phyloP scores from a whole-genome alignment of 2,113 vertebrate genomes.

The Scolopax mira region DNA sequence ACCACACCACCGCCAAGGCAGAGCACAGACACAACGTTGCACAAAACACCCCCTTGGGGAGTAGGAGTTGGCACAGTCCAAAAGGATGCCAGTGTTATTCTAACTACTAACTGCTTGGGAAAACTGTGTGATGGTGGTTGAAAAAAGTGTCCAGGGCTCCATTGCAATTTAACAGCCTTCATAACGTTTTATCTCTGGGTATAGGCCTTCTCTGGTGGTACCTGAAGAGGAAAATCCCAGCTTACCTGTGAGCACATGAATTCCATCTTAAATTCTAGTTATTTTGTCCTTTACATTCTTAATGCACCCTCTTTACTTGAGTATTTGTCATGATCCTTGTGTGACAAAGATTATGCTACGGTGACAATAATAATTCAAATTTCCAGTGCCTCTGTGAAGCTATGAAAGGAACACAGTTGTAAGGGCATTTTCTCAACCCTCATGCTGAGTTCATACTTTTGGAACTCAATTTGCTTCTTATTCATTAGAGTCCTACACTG shows the following conservation, averaged over 20 bases:
- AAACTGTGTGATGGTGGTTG: neutral
- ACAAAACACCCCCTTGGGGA: neutral
- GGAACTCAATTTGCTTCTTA: neutral
- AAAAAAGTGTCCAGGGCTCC: neutral
- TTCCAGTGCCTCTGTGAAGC: neutral
- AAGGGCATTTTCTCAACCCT: neutral
- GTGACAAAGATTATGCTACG: neutral
- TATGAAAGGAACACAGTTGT: neutral
- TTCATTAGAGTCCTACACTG: neutral
- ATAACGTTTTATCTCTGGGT: neutral
- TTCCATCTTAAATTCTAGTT: neutral
- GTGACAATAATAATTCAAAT: neutral
- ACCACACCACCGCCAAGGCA: neutral
- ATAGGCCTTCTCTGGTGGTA: neutral
- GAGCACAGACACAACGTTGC: neutral
- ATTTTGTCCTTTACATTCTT: neutral
- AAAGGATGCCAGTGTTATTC: neutral
- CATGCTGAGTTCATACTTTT: neutral
- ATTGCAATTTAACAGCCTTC: neutral
- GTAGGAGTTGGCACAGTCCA: neutral
- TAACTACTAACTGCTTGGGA: neutral
- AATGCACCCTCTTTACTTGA: neutral
- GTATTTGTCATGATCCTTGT: neutral
- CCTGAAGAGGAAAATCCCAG: neutral
- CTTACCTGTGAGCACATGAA: neutral